Evolutionary conservation across 2,113 vertebrate species (phyloP), one percentile per base, ranked within the genome.

Genomic region (Sciurus niger): DNA sequence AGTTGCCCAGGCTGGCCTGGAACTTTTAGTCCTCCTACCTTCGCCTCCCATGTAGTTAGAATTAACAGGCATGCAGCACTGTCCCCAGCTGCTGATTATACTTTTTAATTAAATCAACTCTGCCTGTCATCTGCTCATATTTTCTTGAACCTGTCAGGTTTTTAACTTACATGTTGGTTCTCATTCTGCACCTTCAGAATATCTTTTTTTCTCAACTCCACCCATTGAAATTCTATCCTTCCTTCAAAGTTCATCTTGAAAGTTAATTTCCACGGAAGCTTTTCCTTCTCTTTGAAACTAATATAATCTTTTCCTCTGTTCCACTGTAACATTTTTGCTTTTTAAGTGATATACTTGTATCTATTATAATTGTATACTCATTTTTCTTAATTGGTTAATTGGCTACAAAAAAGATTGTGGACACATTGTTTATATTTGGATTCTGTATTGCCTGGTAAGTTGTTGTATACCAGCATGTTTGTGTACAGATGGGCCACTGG

Each of bases 401-500:
- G 46, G 7, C 78, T 95, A 32, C 65, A 67, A 73, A 95, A 86
- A 8, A 40, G 51, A n/a, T 88, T 65, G 4, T 55, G 25, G 89
- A 53, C 91, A 30, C 12, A 17, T 58, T 22, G 16, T 70, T 46
- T 70, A 18, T 93, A 43, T 79, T 79, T 92, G 60, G 43, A 53
- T 90, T 84, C 73, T 80, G 1, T 93, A 22, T 88, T 60, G 60
- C 43, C 14, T 60, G 24, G 37, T 58, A 85, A 9, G n/a, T 86
- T 89, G 10, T 94, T 92, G 79, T 12, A 34, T 82, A 76, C 16
- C 55, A 37, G 40, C 17, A 18, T 92, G 68, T 78, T 72, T 85
- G 48, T 93, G 16, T 92, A 51, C 37, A n/a, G 34, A 53, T 53
- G 8, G 37, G 77, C 97, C 96, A 93, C 97, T 94, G n/a, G 96